A percentile compares a stretch with the other conserved stretches of the same genome.
phyloP scores from a whole-genome alignment of 2,888 invertebrate species.

The Synanthedon tipuliformis region DNA sequence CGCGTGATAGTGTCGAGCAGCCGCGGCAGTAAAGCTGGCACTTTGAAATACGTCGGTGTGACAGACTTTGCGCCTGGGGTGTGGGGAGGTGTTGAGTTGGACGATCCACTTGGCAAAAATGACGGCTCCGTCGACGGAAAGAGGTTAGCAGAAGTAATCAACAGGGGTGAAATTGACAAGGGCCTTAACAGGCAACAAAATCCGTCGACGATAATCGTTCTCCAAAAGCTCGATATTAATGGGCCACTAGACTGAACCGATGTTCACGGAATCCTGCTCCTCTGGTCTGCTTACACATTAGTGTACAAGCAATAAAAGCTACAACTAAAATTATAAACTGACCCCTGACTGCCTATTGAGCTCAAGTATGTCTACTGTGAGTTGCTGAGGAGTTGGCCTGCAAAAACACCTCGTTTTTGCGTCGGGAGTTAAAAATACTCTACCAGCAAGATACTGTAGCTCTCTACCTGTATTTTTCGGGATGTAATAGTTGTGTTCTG shows the following conservation, averaged over 20 bases:
- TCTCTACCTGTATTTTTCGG: not conserved
- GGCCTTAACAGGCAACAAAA: too few species aligned
- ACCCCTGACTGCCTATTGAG: too few species aligned
- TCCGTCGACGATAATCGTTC: too few species aligned
- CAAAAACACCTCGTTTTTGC: not conserved
- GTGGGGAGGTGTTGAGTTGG: slow-evolving; percentile 96
- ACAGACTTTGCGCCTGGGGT: slow-evolving; percentile 93
- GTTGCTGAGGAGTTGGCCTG: too few species aligned
- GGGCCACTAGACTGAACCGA: too few species aligned
- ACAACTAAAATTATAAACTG: too few species aligned
- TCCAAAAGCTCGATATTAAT: too few species aligned
- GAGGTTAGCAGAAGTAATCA: slow-evolving; percentile 68
- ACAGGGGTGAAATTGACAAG: too few species aligned
- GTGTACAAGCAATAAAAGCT: too few species aligned
- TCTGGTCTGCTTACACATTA: too few species aligned
- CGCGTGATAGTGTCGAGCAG: slow-evolving; percentile 90
- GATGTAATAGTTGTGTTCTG: slow-evolving; percentile 8
- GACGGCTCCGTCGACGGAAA: slow-evolving; percentile 94
- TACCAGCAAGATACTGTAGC: not conserved
- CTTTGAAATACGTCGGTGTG: slow-evolving; percentile 84
- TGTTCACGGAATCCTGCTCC: too few species aligned
- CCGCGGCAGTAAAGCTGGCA: slow-evolving; percentile 89
- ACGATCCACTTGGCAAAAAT: slow-evolving; percentile 94
- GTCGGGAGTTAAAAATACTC: not conserved
- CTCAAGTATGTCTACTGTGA: too few species aligned